These are phyloP conservation scores for Amazona guildingii DNA, from an alignment of 2,113 vertebrate species.

Conservation along the genomic window DNA sequence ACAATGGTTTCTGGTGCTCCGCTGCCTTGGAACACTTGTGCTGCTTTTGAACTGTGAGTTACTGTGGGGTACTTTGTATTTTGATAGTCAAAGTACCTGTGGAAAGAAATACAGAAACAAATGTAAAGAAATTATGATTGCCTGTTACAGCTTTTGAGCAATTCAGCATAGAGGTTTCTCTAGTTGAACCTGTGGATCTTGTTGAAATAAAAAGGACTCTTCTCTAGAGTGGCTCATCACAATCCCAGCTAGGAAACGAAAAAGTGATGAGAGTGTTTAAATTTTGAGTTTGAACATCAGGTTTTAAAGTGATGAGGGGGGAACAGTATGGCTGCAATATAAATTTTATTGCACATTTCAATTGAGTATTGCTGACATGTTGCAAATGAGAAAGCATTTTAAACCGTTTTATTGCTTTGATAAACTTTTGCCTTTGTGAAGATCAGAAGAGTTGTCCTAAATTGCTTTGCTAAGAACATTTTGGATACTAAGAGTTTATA, in stretches of 20 bases:
- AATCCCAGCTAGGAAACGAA: background rate
- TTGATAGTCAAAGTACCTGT: background rate
- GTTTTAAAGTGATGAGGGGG: background rate
- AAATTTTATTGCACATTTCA: constrained; percentile 39
- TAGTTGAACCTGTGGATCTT: background rate
- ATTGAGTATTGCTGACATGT: background rate
- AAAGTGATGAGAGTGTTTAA: background rate
- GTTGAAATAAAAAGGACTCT: background rate
- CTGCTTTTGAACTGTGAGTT: background rate
- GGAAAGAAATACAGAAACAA: background rate
- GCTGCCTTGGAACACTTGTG: background rate
- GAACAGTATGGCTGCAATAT: constrained; percentile 1
- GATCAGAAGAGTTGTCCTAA: background rate
- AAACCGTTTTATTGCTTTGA: constrained; percentile 16
- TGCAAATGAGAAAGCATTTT: background rate
- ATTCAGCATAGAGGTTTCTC: background rate
- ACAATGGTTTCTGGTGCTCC: rapidly evolving
- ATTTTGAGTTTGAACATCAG: background rate
- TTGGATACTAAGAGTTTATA: background rate
- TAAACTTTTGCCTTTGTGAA: constrained; percentile 1
- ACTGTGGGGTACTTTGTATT: background rate
- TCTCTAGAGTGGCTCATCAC: background rate
- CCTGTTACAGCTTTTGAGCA: background rate
- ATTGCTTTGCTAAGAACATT: background rate
- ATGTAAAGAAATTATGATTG: background rate